A percentile compares a stretch with the other conserved stretches of the same genome.
Evolutionary conservation across 2,888 invertebrate genomes (phyloP).

Genomic region (Andricus curvator): DNA sequence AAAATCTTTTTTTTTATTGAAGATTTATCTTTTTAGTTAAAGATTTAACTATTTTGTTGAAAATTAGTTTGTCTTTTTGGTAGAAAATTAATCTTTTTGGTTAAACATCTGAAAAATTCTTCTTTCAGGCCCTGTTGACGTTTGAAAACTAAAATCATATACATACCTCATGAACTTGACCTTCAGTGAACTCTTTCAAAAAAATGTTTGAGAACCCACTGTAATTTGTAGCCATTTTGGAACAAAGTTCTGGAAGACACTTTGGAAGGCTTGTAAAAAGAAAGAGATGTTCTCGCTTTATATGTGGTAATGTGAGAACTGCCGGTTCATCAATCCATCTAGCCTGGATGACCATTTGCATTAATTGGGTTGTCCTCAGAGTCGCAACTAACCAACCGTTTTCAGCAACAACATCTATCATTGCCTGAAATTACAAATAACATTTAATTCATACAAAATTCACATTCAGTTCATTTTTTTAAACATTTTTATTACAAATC

Average conservation of each 20-base stretch:
- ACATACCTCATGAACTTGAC: constrained; percentile 85
- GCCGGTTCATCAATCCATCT: constrained; percentile 90
- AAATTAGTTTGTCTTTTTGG: no score
- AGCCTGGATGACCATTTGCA: constrained; percentile 96
- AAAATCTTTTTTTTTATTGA: no score
- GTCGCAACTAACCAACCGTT: constrained; percentile 93
- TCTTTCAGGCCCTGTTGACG: no score
- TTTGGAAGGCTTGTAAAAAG: constrained; percentile 78
- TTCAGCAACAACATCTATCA: constrained; percentile 96
- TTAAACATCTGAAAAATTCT: no score
- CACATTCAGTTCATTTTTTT: no score
- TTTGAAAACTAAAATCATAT: constrained; percentile 43
- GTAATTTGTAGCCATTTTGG: constrained; percentile 80
- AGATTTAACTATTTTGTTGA: no score
- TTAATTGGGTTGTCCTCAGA: constrained; percentile 86
- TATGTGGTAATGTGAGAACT: constrained; percentile 87
- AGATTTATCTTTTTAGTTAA: no score
- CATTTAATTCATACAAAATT: no score
- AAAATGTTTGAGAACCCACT: constrained; percentile 83
- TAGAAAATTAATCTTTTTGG: no score
- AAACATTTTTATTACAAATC: no score
- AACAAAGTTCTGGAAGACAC: constrained; percentile 82
- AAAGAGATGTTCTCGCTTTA: constrained; percentile 84
- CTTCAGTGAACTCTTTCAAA: constrained; percentile 83
- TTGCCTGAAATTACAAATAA: constrained; percentile 83